Evolutionary conservation across 2,113 vertebrate species (phyloP), one percentile per base, ranked within the genome.

Genomic region (Paracanthobrama guichenoti): DNA sequence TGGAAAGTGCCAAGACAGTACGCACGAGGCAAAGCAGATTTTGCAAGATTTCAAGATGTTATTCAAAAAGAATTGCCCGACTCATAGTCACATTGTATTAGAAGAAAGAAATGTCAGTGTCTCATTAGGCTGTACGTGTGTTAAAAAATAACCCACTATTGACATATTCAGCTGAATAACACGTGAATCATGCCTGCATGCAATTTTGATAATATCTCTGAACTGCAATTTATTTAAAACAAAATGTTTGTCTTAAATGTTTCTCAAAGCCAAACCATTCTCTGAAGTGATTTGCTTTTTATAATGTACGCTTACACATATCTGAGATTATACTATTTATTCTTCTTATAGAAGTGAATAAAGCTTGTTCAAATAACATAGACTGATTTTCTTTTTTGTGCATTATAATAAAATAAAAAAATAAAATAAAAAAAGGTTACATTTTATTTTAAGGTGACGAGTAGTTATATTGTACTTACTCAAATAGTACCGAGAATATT

Each of bases 1-100:
- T 57, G 26, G 18, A 10, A 0, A 20, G 3, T 53, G 48, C 14
- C 2, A 28, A 10, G 2, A 31, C 8, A 3, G 1, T 1, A 0
- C 2, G 42, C 0, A 0, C 11, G 5, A 2, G 2, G 4, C 10
- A 55, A 9, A 2, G 16, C 10, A 9, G 0, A 66, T 66, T 28
- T 2, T 1, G 1, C 78, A 80, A 50, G 18, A 10, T 11, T 6
- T 80, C 22, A 48, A 22, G 1, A 48, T 80, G 78, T 48, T 80
- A 7, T 48, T 22, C 14, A 66, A 0, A 66, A 4, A 8, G 24
- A 50, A 1, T 18, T 80, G 42, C 11, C 0, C 0, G 8, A 16
- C 2, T 18, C 0, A 31, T 3, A 66, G 22, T 10, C 24, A 5
- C 12, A 0, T 0, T 0, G 13, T 10, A 62, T 48, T 64, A 3